A percentile compares a stretch with the other conserved stretches of the same genome.
phyloP scores from a whole-genome alignment of 2,797 vertebrate genomes.

The Onychomys torridus region DNA sequence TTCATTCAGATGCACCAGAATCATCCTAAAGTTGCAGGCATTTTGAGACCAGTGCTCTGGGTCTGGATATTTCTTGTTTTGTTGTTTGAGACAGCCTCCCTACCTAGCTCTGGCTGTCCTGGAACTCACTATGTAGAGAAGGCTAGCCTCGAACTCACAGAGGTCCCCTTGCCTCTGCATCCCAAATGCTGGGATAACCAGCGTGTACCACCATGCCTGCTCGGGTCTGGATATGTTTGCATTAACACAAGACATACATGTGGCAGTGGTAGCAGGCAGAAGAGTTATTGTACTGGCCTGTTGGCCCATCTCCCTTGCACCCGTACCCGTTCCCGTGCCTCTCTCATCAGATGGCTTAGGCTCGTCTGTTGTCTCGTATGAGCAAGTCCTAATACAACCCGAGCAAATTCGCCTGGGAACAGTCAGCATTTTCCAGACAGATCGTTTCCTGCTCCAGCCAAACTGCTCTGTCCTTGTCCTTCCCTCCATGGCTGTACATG shows the following conservation, averaged over 20 bases:
- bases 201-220: neutral
- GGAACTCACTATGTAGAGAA: neutral
- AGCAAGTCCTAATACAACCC: neutral
- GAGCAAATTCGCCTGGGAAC: neutral
- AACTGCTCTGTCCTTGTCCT: neutral
- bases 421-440: neutral
- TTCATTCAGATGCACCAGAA: neutral
- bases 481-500: neutral
- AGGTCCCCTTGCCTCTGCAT: neutral
- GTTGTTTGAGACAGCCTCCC: neutral
- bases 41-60: neutral
- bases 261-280: neutral
- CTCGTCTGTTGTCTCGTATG: neutral
- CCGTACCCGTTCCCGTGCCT: neutral
- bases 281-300: neutral
- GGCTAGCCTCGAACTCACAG: neutral
- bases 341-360: neutral
- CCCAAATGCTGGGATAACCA: neutral
- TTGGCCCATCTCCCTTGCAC: neutral
- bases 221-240: neutral
- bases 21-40: neutral
- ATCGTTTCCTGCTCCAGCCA: neutral
- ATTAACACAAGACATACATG: neutral
- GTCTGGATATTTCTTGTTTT: neutral
- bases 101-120: neutral